Evolutionary conservation across 2,113 vertebrate genomes (phyloP).

Genomic region (Austrofundulus limnaeus): DNA sequence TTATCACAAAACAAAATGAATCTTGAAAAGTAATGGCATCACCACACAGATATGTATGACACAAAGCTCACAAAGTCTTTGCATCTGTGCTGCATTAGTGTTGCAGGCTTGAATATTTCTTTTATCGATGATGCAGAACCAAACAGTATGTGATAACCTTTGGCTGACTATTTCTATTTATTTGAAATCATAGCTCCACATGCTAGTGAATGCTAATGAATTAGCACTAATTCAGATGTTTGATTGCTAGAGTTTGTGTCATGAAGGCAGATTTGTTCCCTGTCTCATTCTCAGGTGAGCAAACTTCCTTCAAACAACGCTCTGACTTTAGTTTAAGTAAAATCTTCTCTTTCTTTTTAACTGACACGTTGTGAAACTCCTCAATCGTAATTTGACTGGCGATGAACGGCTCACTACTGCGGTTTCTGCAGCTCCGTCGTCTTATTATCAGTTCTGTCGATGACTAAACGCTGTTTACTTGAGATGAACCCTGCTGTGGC

Average conservation of each 20-base stretch:
- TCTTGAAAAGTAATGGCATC: constrained; percentile 6
- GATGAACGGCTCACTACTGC: not conserved
- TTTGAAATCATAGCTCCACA: constrained; percentile 6
- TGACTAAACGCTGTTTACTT: constrained; percentile 47
- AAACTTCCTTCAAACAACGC: too few relatives aligned
- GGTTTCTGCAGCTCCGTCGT: constrained; percentile 5
- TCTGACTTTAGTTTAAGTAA: too few relatives aligned
- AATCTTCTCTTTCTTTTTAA: not conserved
- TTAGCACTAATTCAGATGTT: not conserved
- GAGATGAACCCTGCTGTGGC: constrained; percentile 47
- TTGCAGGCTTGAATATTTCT: not conserved
- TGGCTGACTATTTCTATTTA: not conserved
- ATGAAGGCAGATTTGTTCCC: not conserved
- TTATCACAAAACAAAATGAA: constrained; percentile 2
- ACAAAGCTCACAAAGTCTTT: not conserved
- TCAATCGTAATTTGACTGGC: not conserved
- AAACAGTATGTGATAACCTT: not conserved
- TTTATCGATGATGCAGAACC: not conserved
- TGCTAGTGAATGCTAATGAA: not conserved
- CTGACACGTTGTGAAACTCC: constrained; percentile 4
- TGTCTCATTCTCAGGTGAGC: too few relatives aligned
- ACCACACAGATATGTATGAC: not conserved
- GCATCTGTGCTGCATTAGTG: not conserved
- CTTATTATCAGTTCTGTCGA: constrained; percentile 24
- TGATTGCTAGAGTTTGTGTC: not conserved